Percentiles rank a stretch among this genome's conserved stretches.
phyloP scores from a whole-genome alignment of 2,888 invertebrate genomes.

The Alloplasta piceator region DNA sequence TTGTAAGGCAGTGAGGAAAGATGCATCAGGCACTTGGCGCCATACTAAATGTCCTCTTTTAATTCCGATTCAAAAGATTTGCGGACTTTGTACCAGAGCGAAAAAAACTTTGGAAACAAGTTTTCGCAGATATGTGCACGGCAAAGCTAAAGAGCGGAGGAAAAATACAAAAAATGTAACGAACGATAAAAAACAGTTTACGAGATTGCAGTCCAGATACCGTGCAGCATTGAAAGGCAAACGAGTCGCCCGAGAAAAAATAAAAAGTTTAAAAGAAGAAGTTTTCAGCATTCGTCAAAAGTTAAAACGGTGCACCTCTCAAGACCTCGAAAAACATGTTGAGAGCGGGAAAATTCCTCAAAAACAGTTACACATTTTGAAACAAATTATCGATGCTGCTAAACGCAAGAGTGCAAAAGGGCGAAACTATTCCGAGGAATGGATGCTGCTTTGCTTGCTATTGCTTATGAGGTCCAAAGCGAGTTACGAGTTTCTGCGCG shows the following conservation, averaged over 20 bases:
- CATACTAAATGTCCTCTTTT: slow-evolving; percentile 42
- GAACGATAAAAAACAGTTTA: background rate
- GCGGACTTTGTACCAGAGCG: background rate
- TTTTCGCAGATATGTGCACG: slow-evolving; percentile 7
- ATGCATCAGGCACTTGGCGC: slow-evolving; percentile 30
- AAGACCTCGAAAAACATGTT: slow-evolving; percentile 8
- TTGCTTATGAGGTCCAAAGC: slow-evolving; percentile 61
- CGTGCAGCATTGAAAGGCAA: slow-evolving; percentile 10
- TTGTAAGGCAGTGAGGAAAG: slow-evolving; percentile 25
- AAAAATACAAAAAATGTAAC: background rate
- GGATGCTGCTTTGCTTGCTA: slow-evolving; percentile 63
- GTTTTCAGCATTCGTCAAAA: slow-evolving; percentile 13
- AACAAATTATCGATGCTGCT: slow-evolving; percentile 54
- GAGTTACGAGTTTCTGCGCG: slow-evolving; percentile 50
- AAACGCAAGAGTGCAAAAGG: slow-evolving; percentile 51
- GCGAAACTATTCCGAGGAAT: slow-evolving; percentile 61
- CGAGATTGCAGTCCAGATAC: slow-evolving; percentile 10
- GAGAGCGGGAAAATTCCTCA: slow-evolving; percentile 29
- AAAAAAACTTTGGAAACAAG: background rate
- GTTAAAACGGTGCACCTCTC: slow-evolving; percentile 1
- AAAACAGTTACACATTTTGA: slow-evolving; percentile 47
- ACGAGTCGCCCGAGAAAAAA: slow-evolving; percentile 8
- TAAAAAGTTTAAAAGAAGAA: slow-evolving; percentile 8
- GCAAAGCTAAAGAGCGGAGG: background rate
- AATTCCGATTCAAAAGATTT: background rate